A percentile compares a stretch with the other conserved stretches of the same genome.
Conservation (phyloP, 2,113 vertebrate genomes). For the Xenopus tropicalis region UCB_Xtro_10.0 CM004449.2:94804001-94804500, state of each 20-base stretch:
- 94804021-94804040: slow-evolving; percentile 47
- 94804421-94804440: too few species aligned
- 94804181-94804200: slow-evolving; percentile 61
- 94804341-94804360: too few species aligned
- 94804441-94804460: too few species aligned
- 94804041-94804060: slow-evolving; percentile 45
- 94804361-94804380: too few species aligned
- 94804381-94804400: too few species aligned
- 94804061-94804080: slow-evolving; percentile 40
- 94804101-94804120: slow-evolving; percentile 36
- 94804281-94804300: background rate
- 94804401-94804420: too few species aligned
- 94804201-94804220: slow-evolving; percentile 63
- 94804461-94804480: too few species aligned
- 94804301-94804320: too few species aligned
- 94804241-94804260: slow-evolving; percentile 53
- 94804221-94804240: slow-evolving; percentile 67
- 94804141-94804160: slow-evolving; percentile 55
- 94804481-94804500: too few species aligned
- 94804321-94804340: too few species aligned
- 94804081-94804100: slow-evolving; percentile 45
- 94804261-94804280: slow-evolving; percentile 48
- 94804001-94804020: background rate
- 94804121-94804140: slow-evolving; percentile 52
- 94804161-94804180: slow-evolving; percentile 63